Evolutionary conservation across 2,888 invertebrate species (phyloP), one percentile per base, ranked within the genome.

Genomic region (Frankliniella fusca): DNA sequence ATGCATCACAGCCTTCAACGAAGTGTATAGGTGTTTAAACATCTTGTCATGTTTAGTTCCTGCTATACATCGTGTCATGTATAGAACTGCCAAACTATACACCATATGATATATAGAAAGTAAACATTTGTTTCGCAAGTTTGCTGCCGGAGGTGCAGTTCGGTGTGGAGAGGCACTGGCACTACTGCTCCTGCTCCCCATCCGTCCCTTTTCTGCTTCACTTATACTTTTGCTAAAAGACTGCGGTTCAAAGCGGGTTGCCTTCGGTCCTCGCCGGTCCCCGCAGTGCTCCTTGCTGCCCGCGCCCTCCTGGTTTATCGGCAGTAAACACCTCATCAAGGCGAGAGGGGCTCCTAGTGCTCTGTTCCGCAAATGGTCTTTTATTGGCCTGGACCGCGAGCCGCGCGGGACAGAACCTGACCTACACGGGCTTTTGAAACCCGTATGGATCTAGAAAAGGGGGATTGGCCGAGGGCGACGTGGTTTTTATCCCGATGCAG

Each of bases 271-370:
- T 61, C 7, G 11, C 15, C 0, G 61, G 61, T 61, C 61, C 54
- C 18, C 54, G 3, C 54, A 2, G 38, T 38, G 38, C 3, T 5
- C 54, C 15, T 54, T 54, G 18, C 38, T 38, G 38, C 2, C 38
- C 38, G 38, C 38, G n/a, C n/a, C n/a, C n/a, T 5, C 54, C 54
- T 20, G 15, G 10, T 54, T 54, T 15, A 54, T 54, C 54, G 70
- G 70, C 70, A 23, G 70, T 70, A 70, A 76, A 76, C 70, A 76
- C 70, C 9, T 76, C 70, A 23, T 76, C 27, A 76, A 76, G 70
- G 8, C 70, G 23, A n/a, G 23, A n/a, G 23, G 23, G 27, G 3
- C 61, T 61, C 61, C 61, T 5, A 38, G 38, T 38, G 38, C 2
- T 38, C 38, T 5, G 38, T 38, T 38, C 38, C 38, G 38, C 5